Evolutionary conservation across 2,888 invertebrate genomes (phyloP).

Genomic region (Trilocha varians): DNA sequence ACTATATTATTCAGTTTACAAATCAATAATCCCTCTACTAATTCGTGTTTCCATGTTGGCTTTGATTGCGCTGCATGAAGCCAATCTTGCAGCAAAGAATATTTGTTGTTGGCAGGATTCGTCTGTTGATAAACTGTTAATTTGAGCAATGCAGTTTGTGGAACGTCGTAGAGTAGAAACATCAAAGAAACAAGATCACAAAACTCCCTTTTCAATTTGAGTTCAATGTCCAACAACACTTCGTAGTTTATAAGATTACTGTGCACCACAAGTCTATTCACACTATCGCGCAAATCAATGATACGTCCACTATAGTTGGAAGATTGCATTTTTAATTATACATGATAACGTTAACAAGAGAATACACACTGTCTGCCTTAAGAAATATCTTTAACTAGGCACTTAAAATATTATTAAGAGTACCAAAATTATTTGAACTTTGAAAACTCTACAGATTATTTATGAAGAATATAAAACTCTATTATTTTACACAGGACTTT

Average conservation of each 20-base stretch:
- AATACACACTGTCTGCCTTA: too few relatives aligned
- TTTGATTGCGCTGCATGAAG: constrained; percentile 37
- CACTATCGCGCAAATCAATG: not conserved
- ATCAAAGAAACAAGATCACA: constrained; percentile 54
- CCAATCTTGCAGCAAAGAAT: constrained; percentile 52
- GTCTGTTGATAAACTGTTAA: constrained; percentile 45
- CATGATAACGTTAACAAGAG: too few relatives aligned
- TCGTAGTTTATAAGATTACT: constrained; percentile 32
- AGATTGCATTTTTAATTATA: not conserved
- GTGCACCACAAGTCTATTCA: not conserved
- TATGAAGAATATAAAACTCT: too few relatives aligned
- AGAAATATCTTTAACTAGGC: too few relatives aligned
- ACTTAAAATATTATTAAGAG: too few relatives aligned
- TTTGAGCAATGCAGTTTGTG: constrained; percentile 53
- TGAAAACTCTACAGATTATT: too few relatives aligned
- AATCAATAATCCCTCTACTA: constrained; percentile 53
- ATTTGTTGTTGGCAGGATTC: constrained; percentile 30
- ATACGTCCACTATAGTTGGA: not conserved
- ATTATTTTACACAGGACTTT: too few relatives aligned
- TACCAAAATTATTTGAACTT: too few relatives aligned
- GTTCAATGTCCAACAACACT: constrained; percentile 45
- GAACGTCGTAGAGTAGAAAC: constrained; percentile 54
- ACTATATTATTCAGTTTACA: constrained; percentile 49
- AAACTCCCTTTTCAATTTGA: constrained; percentile 37
- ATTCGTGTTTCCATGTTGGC: constrained; percentile 49